Evolutionary conservation across 2,113 vertebrate species (phyloP).

Genomic region (Atractosteus spatula): DNA sequence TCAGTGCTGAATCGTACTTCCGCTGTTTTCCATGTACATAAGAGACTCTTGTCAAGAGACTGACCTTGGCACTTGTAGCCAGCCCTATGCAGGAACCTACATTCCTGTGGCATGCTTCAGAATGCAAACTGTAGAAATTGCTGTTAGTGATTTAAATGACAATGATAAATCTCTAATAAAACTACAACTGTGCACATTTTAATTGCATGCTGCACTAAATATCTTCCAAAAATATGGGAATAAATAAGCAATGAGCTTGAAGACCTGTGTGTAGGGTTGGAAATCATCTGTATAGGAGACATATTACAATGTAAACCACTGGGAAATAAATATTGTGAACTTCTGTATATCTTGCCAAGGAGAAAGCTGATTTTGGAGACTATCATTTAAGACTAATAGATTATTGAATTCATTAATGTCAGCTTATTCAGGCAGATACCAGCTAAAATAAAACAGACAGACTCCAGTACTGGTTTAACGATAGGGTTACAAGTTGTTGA

Average conservation of each 20-base stretch:
- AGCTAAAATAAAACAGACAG: constrained; percentile 21
- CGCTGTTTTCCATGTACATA: constrained; percentile 59
- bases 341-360: constrained; percentile 42
- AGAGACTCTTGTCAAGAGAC: constrained; percentile 54
- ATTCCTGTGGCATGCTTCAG: constrained; percentile 75
- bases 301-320: constrained; percentile 41
- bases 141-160: constrained; percentile 56
- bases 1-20: constrained; percentile 52
- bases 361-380: constrained; percentile 37
- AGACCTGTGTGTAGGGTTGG: constrained; percentile 50
- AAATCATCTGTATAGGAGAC: constrained; percentile 44
- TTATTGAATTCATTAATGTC: constrained; percentile 30
- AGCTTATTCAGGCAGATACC: constrained; percentile 35
- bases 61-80: constrained; percentile 63
- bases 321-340: constrained; percentile 31
- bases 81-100: constrained; percentile 73
- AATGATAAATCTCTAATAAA: constrained; percentile 43
- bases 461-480: constrained; percentile 61
- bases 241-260: constrained; percentile 43
- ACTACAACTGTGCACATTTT: constrained; percentile 60
- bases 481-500: constrained; percentile 60
- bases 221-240: constrained; percentile 35
- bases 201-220: constrained; percentile 71
- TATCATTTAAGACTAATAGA: constrained; percentile 4
- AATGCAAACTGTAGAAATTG: constrained; percentile 73